Conservation (phyloP, 2,113 vertebrate genomes). For the Hemicordylus capensis region DNA sequence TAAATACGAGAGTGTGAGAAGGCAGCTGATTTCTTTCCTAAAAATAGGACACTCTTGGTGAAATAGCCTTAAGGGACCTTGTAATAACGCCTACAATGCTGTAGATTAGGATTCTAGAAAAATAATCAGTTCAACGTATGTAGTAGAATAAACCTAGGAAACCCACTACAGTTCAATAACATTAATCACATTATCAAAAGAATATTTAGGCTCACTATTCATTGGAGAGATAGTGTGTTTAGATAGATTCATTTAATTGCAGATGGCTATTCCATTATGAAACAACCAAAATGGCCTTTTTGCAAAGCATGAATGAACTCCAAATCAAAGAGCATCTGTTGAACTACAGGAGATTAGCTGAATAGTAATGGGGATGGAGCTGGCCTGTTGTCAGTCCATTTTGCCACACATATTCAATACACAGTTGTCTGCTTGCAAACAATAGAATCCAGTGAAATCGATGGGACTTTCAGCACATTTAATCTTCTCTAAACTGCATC, state of each 20-base stretch:
- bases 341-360: constrained; percentile 36
- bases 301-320: constrained; percentile 27
- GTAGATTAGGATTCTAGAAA: background rate
- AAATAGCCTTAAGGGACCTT: background rate
- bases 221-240: background rate
- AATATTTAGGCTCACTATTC: background rate
- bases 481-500: background rate
- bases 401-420: background rate
- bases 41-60: background rate
- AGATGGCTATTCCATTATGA: constrained; percentile 11
- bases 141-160: background rate
- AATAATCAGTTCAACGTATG: background rate
- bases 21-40: background rate
- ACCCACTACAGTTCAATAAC: constrained; percentile 1
- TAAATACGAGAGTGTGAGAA: background rate
- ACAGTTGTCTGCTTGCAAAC: background rate
- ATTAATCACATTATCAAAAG: constrained; percentile 2
- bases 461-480: background rate
- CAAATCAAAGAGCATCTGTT: constrained; percentile 28
- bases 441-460: background rate
- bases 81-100: background rate
- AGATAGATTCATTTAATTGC: background rate
- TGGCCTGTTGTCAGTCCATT: constrained; percentile 4
- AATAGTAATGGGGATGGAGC: constrained; percentile 10
- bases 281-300: constrained; percentile 1